Conservation (phyloP, 2,797 vertebrate species). For the Anabas testudineus region DNA sequence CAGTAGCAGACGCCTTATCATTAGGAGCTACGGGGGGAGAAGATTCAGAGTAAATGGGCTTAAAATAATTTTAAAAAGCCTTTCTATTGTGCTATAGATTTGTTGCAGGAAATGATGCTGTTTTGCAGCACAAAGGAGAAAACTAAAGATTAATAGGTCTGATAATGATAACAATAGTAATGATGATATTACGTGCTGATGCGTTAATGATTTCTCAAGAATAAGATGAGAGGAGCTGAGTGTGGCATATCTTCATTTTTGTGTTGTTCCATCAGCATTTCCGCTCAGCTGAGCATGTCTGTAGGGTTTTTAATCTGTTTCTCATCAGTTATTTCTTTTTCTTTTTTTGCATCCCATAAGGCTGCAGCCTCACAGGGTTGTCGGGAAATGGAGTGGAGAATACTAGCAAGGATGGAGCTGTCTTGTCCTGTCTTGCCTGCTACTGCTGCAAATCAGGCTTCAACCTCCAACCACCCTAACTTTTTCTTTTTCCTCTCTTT, state of each 20-base stretch:
- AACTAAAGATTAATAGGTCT: constrained; percentile 52
- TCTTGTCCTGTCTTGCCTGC: neutral
- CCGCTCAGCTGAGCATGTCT: constrained; percentile 39
- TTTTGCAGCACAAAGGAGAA: constrained; percentile 42
- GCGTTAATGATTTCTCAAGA: constrained; percentile 53
- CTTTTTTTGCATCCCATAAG: constrained; percentile 11
- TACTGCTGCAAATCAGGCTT: constrained; percentile 47
- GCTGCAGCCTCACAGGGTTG: constrained; percentile 5
- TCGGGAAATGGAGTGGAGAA: constrained; percentile 9
- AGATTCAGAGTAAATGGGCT: constrained; percentile 10
- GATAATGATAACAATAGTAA: constrained; percentile 58
- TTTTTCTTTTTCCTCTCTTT: constrained; percentile 2
- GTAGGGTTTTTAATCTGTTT: constrained; percentile 52
- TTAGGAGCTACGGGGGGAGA: constrained; percentile 26
- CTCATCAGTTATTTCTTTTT: constrained; percentile 23
- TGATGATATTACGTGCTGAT: constrained; percentile 55
- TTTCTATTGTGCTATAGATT: constrained; percentile 56
- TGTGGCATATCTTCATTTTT: constrained; percentile 4
- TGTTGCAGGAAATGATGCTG: constrained; percentile 44
- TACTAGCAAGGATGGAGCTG: constrained; percentile 25
- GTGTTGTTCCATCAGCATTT: constrained; percentile 42
- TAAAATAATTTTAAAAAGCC: constrained; percentile 18
- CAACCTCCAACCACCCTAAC: constrained; percentile 25
- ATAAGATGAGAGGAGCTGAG: constrained; percentile 21
- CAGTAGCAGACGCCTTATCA: constrained; percentile 42